Evolutionary conservation across 1,140 invertebrate genomes (phyloP), one percentile per base, ranked within the genome.

Genomic region (Achroia grisella): DNA sequence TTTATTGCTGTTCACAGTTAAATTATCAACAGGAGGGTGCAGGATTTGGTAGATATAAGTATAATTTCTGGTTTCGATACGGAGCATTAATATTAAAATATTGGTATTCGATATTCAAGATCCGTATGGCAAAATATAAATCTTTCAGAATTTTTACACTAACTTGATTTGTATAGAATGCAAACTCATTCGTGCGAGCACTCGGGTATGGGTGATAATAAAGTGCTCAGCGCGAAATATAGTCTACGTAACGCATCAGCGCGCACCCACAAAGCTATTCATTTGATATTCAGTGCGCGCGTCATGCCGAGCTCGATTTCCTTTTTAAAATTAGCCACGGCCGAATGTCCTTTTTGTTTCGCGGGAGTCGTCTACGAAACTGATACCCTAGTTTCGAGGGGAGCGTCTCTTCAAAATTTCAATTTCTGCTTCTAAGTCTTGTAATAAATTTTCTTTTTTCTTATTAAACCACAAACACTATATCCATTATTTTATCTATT

Each of bases 281-380:
- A 78, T 82, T 78, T 56, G 43, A 62, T 68, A 82, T 82, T 76
- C 78, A 56, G 67, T 46, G 46, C 63, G 62, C 72, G 69, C 52
- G 52, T 52, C 56, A 37, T 59, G 47, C 48, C 42, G 52, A 70
- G 66, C 72, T 79, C 75, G 69, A 74, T 80, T 79, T 79, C 71
- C 73, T 75, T 78, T 82, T 82, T 79, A 63, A 78, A 82, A 80
- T 82, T 82, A 82, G 73, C 71, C 58, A 72, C 70, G 71, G 72
- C 56, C 70, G 67, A 73, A 62, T 73, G 69, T 81, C 63, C 65
- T 76, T 72, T 77, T 82, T 79, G 78, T 82, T 82, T 79, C 63
- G 62, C 48, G 53, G 41, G 40, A 34, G 45, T 42, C 8, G 44
- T 34, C 31, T 41, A 31, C 36, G 35, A 53, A 58, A 62, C 54